Evolutionary conservation across 2,888 invertebrate species (phyloP), one percentile per base, ranked within the genome.

Genomic region (Pyrrhia umbra): DNA sequence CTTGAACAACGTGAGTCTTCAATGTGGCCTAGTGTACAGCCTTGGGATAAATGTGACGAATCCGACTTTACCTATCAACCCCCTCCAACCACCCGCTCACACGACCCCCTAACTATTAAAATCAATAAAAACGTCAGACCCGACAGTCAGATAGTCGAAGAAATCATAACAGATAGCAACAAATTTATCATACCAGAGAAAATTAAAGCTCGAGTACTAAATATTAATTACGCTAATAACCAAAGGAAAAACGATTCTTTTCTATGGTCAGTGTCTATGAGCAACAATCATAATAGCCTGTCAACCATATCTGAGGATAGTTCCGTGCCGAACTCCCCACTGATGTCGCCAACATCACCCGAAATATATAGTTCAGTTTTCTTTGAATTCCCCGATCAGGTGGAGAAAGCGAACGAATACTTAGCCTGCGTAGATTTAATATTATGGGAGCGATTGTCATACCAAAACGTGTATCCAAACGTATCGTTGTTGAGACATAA

Each of bases 321-420:
- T 34, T 90, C 87, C 25, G 84, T 88, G 0, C 88, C 88, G 0
- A 66, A 69, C 23, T 83, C 88, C 0, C 64, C 72, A 10, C 68
- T 85, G 23, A 85, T 80, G 58, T 67, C 87, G 1, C 90, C 90
- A 0, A 49, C 85, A 47, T 88, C 93, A 0, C 89, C 92, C 6
- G 92, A 92, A 2, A 89, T 93, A 72, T 93, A 90, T 74, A 91
- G 92, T 49, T 91, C 94, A 54, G 90, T 92, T 74, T 93, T 93
- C 88, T 94, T 94, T 59, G 93, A 93, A 75, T 93, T 91, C 59
- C 85, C 89, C 0, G 80, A 88, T 0, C 77, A 82, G 16, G 77
- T 72, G 2, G 89, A 92, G 40, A 75, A 83, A 21, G 82, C 88
- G 0, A 84, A 91, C 50, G 80, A 85, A 0, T 86, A 81, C 34